These are phyloP conservation scores for Sebastes trivittatus DNA, from an alignment of 2,797 vertebrate species.

Conservation along the genomic window DNA sequence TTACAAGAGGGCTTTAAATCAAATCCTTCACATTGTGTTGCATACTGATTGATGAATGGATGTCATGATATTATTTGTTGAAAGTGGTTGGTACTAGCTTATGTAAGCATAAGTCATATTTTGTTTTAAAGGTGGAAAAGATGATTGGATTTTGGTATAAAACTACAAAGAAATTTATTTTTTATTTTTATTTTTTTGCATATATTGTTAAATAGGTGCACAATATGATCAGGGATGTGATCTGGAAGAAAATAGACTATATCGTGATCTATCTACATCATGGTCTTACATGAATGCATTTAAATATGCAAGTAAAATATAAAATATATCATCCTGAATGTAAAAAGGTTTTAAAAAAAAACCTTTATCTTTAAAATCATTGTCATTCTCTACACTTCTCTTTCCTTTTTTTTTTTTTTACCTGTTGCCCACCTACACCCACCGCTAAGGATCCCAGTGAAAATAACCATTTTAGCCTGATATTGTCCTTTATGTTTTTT, in stretches of 20 bases:
- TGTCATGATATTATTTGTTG: too few species aligned
- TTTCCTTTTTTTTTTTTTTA: neutral
- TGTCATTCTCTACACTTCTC: neutral
- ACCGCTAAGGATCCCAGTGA: neutral
- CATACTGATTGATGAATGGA: too few species aligned
- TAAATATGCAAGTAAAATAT: neutral
- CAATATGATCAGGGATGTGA: too few species aligned
- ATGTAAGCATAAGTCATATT: too few species aligned
- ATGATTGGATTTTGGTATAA: too few species aligned
- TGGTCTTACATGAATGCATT: neutral
- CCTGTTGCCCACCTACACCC: neutral
- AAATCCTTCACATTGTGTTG: too few species aligned
- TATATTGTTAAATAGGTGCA: too few species aligned
- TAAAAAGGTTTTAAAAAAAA: neutral
- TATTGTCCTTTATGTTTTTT: neutral
- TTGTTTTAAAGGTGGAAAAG: too few species aligned
- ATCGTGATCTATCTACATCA: neutral
- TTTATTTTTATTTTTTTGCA: rapidly evolving
- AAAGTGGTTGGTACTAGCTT: too few species aligned
- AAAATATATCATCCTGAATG: neutral
- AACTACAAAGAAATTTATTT: too few species aligned
- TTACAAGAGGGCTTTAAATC: too few species aligned
- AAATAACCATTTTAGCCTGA: neutral
- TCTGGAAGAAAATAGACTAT: neutral
- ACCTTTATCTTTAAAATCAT: neutral